These are phyloP conservation scores for Drosophila chauvacae DNA, from an alignment of 1,140 invertebrate species.

Conservation along the genomic window DNA sequence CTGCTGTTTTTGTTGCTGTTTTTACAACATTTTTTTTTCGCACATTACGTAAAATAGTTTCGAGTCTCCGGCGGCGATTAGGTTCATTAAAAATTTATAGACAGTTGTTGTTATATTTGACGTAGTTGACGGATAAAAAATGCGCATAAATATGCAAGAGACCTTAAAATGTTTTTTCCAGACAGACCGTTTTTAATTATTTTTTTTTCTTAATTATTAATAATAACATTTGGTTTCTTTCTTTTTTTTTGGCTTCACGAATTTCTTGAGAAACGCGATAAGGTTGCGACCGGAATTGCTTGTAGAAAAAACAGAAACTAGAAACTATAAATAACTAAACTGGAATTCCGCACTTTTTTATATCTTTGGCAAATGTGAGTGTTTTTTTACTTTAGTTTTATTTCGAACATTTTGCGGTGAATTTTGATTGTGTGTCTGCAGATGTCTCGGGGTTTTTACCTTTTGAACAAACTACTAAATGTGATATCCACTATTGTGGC, in stretches of 20 bases:
- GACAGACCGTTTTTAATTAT: conserved; percentile 53
- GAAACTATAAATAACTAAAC: conserved; percentile 43
- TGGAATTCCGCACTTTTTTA: conserved; percentile 41
- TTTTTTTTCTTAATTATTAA: conserved; percentile 12
- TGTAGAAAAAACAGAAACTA: conserved; percentile 20
- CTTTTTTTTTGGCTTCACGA: conserved; percentile 6
- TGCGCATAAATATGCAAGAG: conserved; percentile 52
- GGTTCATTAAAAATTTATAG: conserved; percentile 49
- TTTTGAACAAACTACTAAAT: conserved; percentile 80
- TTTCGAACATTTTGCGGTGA: conserved; percentile 33
- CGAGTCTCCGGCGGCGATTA: conserved; percentile 5
- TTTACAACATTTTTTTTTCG: conserved; percentile 46
- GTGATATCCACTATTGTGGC: conserved; percentile 79
- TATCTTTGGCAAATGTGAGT: background rate
- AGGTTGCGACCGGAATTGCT: conserved; percentile 65
- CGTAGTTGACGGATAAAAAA: conserved; percentile 37
- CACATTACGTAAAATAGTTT: conserved; percentile 53
- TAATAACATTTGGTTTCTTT: conserved; percentile 21
- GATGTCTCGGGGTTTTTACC: conserved; percentile 53
- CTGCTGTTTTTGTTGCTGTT: conserved; percentile 13
- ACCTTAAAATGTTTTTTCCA: conserved; percentile 17
- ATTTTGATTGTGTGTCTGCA: conserved; percentile 11
- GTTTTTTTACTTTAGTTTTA: conserved; percentile 23
- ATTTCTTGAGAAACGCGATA: conserved; percentile 54
- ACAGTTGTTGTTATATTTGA: conserved; percentile 35